Base-by-base conservation (phyloP, 2,888 invertebrate genomes). In the Pemphredon lugubris region DNA sequence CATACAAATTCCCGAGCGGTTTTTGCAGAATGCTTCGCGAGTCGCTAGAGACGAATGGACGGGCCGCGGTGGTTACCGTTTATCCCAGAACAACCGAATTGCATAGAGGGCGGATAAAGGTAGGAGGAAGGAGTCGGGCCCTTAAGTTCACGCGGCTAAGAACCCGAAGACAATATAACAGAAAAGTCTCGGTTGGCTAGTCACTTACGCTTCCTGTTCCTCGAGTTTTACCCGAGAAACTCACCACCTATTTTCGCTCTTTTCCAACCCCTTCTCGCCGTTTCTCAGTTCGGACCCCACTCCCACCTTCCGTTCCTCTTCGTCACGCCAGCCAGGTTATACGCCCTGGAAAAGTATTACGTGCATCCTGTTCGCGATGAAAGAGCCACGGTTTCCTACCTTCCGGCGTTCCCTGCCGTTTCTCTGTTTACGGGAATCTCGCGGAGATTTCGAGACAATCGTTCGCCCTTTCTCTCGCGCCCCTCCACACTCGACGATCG, bases 161-260 rank as follows among this genome's bases (percentile, higher is more conserved):
- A 60, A 51, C 55, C 51, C 61, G 53, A 72, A 69, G 79, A 79
- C 69, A 80, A 77, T 77, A 68, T 75, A 77, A 77, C 69, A 64
- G 47, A 55, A 69, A 76, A 74, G 75, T 68, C 75, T 67, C 77
- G 79, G 60, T 75, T 77, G 80, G 80, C 75, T 54, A 70, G 79
- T 79, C 80, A 74, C 64, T 79, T 72, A 79, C 74, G 79, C 64
- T 79, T 80, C 77, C 77, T 77, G 40, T 75, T 72, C 63, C 72
- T 65, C 63, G 53, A 68, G 71, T 79, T 79, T 70, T 60, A 77
- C 34, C 50, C 57, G 74, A 44, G 69, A 75, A 68, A 44, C 65
- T 63, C 59, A 32, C 63, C 59, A 50, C 65, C 59, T 55, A 61
- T 48, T 58, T 68, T 75, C 67, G 18, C 54, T 59, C 72, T 53